Conservation (phyloP, 2,113 vertebrate species). For the Trochalopteron elliotii region DNA sequence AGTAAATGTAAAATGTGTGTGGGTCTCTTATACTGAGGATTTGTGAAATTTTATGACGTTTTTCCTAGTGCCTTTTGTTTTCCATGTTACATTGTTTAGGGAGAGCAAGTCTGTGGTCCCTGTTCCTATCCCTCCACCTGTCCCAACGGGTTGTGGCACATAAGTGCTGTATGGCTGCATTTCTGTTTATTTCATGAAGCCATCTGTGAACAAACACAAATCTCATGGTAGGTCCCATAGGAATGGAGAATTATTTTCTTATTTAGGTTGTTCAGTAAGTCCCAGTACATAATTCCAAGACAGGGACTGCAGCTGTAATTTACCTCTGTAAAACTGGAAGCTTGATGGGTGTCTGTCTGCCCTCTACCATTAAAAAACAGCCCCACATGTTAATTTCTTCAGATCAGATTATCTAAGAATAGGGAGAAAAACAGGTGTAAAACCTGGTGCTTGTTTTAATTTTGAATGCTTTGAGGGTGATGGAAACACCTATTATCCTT, state of each 20-base stretch:
- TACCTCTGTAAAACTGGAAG: not conserved
- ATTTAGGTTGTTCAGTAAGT: not conserved
- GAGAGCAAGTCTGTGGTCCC: not conserved
- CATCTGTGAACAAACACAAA: not conserved
- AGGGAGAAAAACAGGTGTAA: not conserved
- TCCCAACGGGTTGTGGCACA: not conserved
- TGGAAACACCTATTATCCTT: conserved; percentile 10
- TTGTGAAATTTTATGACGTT: not conserved
- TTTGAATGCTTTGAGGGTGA: not conserved
- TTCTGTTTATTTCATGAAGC: not conserved
- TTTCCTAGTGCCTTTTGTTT: fast-evolving
- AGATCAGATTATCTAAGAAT: not conserved
- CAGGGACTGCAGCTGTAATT: not conserved
- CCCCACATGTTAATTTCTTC: not conserved
- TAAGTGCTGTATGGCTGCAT: not conserved
- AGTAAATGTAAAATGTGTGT: not conserved
- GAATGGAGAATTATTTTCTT: not conserved
- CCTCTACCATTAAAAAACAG: not conserved
- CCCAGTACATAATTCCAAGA: not conserved
- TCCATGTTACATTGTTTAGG: not conserved
- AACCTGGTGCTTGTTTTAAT: not conserved
- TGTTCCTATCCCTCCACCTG: not conserved
- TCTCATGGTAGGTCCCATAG: not conserved
- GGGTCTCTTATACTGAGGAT: not conserved
- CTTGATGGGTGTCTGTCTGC: not conserved